Base-by-base conservation (phyloP, 1,140 invertebrate species). In the Globodera rostochiensis region DNA sequence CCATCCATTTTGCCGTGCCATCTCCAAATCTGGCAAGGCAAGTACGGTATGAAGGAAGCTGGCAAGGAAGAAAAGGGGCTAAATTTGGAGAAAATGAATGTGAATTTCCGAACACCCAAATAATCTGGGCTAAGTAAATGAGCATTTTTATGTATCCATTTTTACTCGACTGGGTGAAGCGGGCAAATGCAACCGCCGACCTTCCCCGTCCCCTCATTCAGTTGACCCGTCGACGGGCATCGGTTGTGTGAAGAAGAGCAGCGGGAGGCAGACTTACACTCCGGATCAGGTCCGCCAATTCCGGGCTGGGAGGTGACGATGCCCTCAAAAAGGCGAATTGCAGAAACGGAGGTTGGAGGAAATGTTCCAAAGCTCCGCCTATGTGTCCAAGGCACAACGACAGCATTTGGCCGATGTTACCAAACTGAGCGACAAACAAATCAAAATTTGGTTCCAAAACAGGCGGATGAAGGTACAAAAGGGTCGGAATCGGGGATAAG, bases 381-480 rank as follows among this genome's bases (percentile, higher is more conserved):
- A 80, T 79, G 79, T 74, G 13, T 75, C 79, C n/a, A 80, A 80
- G 49, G 21, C 64, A 25, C 70, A 80, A 36, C 47, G 79, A 80
- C 50, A 60, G 5, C 49, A 80, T 36, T 49, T 80, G 45, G 71
- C 57, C 19, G 70, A 73, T 13, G 49, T 64, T 47, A 80, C 79
- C 45, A 60, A 53, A n/a, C 77, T 80, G 60, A 80, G 79, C 49
- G 79, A 80, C 57, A 73, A 79, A 47, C 80, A 81, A 79, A 81
- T 81, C 69, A 81, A 81, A 70, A 81, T 81, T 70, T 81, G 80
- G 80, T 81, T 81, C 71, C 80, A 81, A 70, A 81, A 81, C 69
- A 47, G 80, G 25, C 57, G 80, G 69, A 81, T 81, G 80, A 81
- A 81, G 53, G 69, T 69, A 70, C 25, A 9, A 36, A 69, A 3